phyloP scores from a whole-genome alignment of 2,797 vertebrate species.

The Myotis findleyi region DNA sequence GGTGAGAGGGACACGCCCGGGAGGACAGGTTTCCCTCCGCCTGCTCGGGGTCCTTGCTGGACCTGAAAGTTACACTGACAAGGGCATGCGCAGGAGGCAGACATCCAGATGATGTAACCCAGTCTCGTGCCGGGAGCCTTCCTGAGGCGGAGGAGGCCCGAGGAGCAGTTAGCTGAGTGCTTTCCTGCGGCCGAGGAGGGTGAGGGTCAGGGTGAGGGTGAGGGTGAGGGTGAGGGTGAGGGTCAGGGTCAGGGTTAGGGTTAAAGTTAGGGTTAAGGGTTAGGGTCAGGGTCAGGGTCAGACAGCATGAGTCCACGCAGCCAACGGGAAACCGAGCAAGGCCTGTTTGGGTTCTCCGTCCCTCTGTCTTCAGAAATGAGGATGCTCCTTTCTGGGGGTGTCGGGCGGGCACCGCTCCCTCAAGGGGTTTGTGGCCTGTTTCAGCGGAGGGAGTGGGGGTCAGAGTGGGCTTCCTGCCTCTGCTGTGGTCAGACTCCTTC shows the following conservation, averaged over 20 bases:
- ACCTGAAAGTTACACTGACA: background rate
- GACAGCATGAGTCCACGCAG: accelerated
- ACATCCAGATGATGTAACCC: accelerated
- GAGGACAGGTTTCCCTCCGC: background rate
- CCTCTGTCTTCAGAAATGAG: background rate
- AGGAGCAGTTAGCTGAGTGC: background rate
- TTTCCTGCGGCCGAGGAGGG: background rate
- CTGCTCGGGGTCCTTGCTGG: too few relatives aligned
- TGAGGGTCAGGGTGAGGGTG: too few relatives aligned
- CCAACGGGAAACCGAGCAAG: background rate
- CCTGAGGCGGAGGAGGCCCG: background rate
- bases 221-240: too few relatives aligned
- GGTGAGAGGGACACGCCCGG: accelerated
- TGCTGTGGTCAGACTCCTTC: background rate
- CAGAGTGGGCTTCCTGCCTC: background rate
- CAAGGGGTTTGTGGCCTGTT: background rate
- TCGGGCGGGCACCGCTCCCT: background rate
- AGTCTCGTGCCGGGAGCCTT: background rate
- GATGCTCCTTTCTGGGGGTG: too few relatives aligned
- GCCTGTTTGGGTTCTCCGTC: background rate
- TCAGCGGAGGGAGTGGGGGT: background rate
- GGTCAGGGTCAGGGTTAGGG: too few relatives aligned
- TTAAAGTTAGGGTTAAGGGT: too few relatives aligned
- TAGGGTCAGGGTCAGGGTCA: too few relatives aligned
- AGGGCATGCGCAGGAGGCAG: background rate